Evolutionary conservation across 2,797 vertebrate species (phyloP), one percentile per base, ranked within the genome.

Genomic region (Rhyacichthys aspro): DNA sequence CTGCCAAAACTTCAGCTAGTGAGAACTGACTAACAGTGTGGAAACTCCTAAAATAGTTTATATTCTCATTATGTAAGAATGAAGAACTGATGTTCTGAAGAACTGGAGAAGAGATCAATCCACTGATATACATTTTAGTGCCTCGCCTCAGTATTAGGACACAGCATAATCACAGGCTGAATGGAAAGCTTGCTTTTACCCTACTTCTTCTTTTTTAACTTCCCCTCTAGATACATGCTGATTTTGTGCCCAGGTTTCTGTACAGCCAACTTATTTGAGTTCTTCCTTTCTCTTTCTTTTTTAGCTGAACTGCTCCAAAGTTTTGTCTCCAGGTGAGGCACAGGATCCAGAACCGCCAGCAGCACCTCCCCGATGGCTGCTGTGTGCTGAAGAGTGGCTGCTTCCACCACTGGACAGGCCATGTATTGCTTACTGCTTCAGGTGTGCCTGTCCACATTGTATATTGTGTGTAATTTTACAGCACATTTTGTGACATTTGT

Each of bases 371-470:
- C 78, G 28, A 10, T 92, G 90, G 87, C 63, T 84, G 61, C 79
- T 93, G 60, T 93, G 92, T 70, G 84, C 89, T 1, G 89, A 91
- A 56, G 82, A 87, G 76, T 91, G 91, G 89, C 84, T 88, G 57
- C 72, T 92, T 62, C 88, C 87, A 43, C 66, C 52, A 50, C 59
- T 37, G 55, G 68, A 66, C 23, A 36, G 33, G 36, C 69, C 57
- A 3, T 93, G 93, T 82, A 78, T 93, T 55, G 89, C 88, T 6
- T 93, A 93, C 76, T 91, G 88, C 55, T 93, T 93, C 84, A 93
- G 93, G 93, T 93, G 72, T 42, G 81, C 19, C 55, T 44, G 43
- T 61, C 52, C 47, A 16, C 43, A 19, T 50, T 74, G 48, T 41
- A 55, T 57, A 55, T 17, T 67, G 38, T 50, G 32, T 61, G 46